Evolutionary conservation across 92 coral and sea anemone species (phyloP), one percentile per base, ranked within the genome.

Genomic region (Epizoanthus stellaris): DNA sequence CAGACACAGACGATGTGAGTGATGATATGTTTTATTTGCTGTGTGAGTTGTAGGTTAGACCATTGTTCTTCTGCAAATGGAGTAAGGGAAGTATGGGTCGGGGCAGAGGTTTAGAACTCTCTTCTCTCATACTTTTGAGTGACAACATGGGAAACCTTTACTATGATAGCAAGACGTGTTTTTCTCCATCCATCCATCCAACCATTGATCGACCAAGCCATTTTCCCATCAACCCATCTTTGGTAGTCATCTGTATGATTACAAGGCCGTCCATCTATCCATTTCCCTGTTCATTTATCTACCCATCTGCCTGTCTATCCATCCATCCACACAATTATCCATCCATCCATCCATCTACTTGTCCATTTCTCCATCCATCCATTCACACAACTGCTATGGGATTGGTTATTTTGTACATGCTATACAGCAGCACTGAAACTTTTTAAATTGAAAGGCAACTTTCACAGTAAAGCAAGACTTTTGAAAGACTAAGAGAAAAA

Each of bases 1-100:
- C 83, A 59, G 83, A 79, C 61, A 79, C 83, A 79, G 83, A 79
- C 19, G 83, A 79, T 79, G 83, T 79, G 83, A 79, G 83, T 79
- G 83, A 36, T 68, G 73, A 79, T 25, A 62, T 79, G 83, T 79
- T 79, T 63, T 79, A 62, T 67, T 79, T 79, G 16, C 73, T 79
- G 72, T 79, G 60, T 79, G 83, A 79, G 45, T 79, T 79, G 59
- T 79, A 79, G 58, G 20, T 19, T 64, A 72, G 77, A 72, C 77
- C 77, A 72, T 47, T 43, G 59, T 19, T 72, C 60, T 72, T 72
- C 77, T 72, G 77, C 73, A 49, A 47, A 72, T 47, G 77, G 77
- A 72, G 52, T 43, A 12, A 43, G 60, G 77, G 60, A 68, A 68
- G 73, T 4, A 14, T 36, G n/a, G 15, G 3, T 5, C 9, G n/a